Base-by-base conservation (phyloP, 2,888 invertebrate genomes). In the Brachyopa scutellaris region DNA sequence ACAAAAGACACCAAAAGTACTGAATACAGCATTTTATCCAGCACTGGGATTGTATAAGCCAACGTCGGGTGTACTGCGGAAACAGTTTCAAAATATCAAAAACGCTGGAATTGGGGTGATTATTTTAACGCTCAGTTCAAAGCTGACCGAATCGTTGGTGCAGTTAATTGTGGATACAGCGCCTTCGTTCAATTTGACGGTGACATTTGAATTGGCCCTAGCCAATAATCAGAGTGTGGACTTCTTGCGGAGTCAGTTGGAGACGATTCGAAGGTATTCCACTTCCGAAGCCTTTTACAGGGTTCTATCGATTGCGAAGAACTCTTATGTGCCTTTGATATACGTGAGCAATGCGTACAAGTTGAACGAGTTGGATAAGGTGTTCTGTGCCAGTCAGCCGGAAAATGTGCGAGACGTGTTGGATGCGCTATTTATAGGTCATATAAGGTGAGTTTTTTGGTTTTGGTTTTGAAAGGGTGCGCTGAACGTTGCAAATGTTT, bases 301-400 rank as follows among this genome's bases (percentile, higher is more conserved):
- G 26, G 87, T 90, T 5, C 88, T 87, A 82, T 89, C 90, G 11
- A 86, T 88, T 62, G 86, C 88, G 23, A 88, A 87, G 33, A 86
- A 85, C 5, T 84, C 85, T 1, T 85, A 88, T 62, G 84, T 92
- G 49, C 94, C 94, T n/a, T 90, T 94, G 29, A 91, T 93, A 85
- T 94, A 94, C 86, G 90, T 94, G 15, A 93, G 93, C 87, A 93
- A 94, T 87, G 93, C 93, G 0, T 93, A 93, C 85, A 91, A 91
- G 61, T 90, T 93, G 31, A 88, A 91, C 8, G 89, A 89, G 79
- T 76, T 87, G 19, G 89, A 86, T 7, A 85, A 87, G 17, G 86
- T 87, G 31, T 80, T 89, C 7, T 88, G 89, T 53, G 85, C 85
- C 15, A 74, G 84, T 13, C 84, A 86, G 11, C 51, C 84, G 13